These are phyloP conservation scores for Haliclystus octoradiatus DNA, from an alignment of 30 jellyfish, hydroid and myxozoan genomes.

Conservation along the genomic window DNA sequence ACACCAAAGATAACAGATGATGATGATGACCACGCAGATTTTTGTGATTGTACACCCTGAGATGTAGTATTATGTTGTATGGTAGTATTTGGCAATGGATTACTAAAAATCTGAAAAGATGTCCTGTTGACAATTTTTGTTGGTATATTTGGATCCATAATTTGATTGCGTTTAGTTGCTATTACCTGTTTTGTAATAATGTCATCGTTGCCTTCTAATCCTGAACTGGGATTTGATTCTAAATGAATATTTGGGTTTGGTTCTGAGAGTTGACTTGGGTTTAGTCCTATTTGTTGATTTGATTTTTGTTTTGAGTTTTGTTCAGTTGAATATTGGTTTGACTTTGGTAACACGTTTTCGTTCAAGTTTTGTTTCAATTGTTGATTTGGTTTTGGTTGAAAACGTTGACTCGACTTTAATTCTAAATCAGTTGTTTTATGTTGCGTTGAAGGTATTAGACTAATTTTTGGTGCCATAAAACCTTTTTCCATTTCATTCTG, in stretches of 20 bases:
- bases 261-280: too few relatives aligned
- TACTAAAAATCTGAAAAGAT: too few relatives aligned
- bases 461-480: not conserved
- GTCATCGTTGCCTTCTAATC: not conserved
- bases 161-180: too few relatives aligned
- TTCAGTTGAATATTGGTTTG: not conserved
- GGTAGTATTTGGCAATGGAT: too few relatives aligned
- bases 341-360: too few relatives aligned
- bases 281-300: not conserved
- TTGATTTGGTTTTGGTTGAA: not conserved
- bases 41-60: not conserved
- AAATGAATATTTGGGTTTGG: too few relatives aligned
- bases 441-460: too few relatives aligned
- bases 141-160: too few relatives aligned
- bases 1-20: slow-evolving; percentile 2
- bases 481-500: not conserved
- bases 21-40: not conserved
- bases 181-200: too few relatives aligned
- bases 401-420: not conserved
- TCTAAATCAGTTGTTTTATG: not conserved
- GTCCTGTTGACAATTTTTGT: too few relatives aligned
- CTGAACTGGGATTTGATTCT: not conserved
- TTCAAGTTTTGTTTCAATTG: not conserved
- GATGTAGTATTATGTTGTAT: too few relatives aligned
- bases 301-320: too few relatives aligned